Base-by-base conservation (phyloP, 2,888 invertebrate genomes). In the Tetranychus piercei region DNA sequence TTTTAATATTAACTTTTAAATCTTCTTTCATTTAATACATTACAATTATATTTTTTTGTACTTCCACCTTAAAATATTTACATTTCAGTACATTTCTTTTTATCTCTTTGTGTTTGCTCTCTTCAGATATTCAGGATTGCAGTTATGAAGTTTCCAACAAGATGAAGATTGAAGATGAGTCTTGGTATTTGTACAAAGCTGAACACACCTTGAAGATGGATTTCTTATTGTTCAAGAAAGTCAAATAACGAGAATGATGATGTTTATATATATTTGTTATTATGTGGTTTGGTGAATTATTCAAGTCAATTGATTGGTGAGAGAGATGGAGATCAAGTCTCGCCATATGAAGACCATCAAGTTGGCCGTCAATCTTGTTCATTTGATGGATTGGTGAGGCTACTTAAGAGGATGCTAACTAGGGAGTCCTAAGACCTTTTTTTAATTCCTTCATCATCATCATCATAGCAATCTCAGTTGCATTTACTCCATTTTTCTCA, bases 361-460 rank as follows among this genome's bases (percentile, higher is more conserved):
- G 9, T 55, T 55, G 55, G 55, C 55, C 55, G 9, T 55, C 55
- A 55, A 34, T 55, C 55, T 55, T 55, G 55, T 55, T 55, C 55
- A 55, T 55, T 55, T 55, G 55, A 55, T 55, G 55, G 55, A 55
- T 55, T 55, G 55, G 55, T 55, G 9, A 55, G 15, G 55, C 55
- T 55, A 55, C 55, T 55, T 55, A 55, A 55, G 55, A 55, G 9
- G 55, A 55, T 55, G 9, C 55, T 55, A 55, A 55, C 55, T 55
- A 55, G 55, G 55, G 55, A 55, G 55, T 55, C 55, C 15, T 15
- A 55, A 55, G 55, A 55, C 55, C 15, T 15, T 15, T 15, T 55
- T 55, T 55, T 55, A 55, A 55, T 55, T 55, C 55, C 55, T 55
- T 55, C 55, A 55, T 55, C 55, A 55, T 55, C 55, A 55, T 55